Conservation (phyloP, 2,888 invertebrate genomes). For the Dilophus febrilis region DNA sequence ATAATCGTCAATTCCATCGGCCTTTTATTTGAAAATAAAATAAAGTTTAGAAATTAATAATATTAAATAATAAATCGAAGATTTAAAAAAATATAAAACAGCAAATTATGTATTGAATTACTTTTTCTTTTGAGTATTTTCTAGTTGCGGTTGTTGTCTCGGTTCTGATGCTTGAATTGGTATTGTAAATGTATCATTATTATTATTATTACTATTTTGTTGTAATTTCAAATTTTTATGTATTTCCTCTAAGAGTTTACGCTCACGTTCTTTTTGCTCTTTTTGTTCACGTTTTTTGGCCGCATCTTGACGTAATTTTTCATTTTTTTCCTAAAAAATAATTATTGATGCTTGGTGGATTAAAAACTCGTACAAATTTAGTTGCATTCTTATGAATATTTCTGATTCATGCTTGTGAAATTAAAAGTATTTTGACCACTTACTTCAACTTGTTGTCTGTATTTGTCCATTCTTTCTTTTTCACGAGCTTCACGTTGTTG, state of each 20-base stretch:
- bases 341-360: too few species aligned
- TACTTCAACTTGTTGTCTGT: conserved; percentile 4
- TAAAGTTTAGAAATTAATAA: too few species aligned
- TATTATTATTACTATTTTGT: neutral
- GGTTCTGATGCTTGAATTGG: too few species aligned
- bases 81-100: too few species aligned
- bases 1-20: conserved; percentile 12
- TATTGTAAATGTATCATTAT: neutral
- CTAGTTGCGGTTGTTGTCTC: conserved; percentile 17
- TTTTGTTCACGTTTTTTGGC: conserved; percentile 5
- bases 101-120: neutral
- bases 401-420: too few species aligned
- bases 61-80: too few species aligned
- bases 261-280: conserved; percentile 6
- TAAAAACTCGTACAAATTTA: too few species aligned
- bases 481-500: conserved; percentile 26
- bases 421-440: too few species aligned
- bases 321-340: conserved; percentile 1
- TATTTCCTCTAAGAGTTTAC: conserved; percentile 10
- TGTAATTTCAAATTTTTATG: neutral
- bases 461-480: conserved; percentile 23
- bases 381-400: too few species aligned
- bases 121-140: conserved; percentile 15
- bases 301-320: conserved; percentile 1
- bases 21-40: conserved; percentile 9